These are phyloP conservation scores for Eulithis testata DNA, from an alignment of 2,888 invertebrate genomes.

Conservation along the genomic window DNA sequence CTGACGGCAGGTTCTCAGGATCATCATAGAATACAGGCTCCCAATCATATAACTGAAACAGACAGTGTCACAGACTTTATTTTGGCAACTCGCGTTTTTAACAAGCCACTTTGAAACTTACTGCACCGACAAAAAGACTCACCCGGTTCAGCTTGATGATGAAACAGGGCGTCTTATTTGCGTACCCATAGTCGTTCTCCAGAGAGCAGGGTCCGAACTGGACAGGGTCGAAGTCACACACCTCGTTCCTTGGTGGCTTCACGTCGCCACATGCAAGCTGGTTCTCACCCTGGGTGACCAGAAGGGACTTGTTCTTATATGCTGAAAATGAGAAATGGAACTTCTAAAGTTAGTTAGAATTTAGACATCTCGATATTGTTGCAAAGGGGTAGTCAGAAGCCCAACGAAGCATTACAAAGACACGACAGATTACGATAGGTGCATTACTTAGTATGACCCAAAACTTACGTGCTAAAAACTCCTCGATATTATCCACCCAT, in stretches of 20 bases:
- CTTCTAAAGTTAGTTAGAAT: background rate
- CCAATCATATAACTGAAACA: conserved; percentile 92
- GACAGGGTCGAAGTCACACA: conserved; percentile 92
- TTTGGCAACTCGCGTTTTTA: no score
- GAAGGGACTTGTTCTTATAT: conserved; percentile 68
- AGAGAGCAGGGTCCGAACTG: conserved; percentile 90
- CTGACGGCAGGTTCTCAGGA: conserved; percentile 86
- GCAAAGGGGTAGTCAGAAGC: no score
- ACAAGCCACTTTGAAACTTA: no score
- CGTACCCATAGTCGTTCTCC: conserved; percentile 93
- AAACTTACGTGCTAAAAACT: conserved; percentile 86
- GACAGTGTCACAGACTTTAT: background rate
- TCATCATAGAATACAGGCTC: conserved; percentile 92
- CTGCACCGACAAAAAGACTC: conserved; percentile 15
- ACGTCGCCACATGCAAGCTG: conserved; percentile 64
- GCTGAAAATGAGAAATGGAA: conserved; percentile 50
- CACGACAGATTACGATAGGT: no score
- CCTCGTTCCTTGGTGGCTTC: conserved; percentile 68
- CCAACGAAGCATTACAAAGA: no score
- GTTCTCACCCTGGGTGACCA: conserved; percentile 65
- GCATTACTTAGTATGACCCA: no score
- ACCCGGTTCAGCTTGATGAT: conserved; percentile 95
- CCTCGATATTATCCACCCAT: conserved; percentile 85
- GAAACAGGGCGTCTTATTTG: conserved; percentile 94
- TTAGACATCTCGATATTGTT: no score